Percentiles rank a stretch among this genome's conserved stretches.
Conservation (phyloP, 2,797 vertebrate species). For the Podargus strigoides region DNA sequence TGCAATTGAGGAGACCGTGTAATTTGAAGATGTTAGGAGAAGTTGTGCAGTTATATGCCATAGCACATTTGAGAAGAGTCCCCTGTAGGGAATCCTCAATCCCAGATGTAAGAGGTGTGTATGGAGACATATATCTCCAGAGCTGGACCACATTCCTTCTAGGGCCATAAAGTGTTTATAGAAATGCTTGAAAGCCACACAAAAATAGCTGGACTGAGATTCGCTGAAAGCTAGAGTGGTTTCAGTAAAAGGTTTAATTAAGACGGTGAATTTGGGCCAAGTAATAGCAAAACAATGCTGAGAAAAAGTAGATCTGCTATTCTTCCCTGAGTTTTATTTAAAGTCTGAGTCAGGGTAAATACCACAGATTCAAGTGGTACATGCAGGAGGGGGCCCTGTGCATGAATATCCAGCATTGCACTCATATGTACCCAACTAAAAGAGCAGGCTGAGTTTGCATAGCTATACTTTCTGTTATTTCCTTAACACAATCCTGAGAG, state of each 20-base stretch:
- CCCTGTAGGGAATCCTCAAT: background rate
- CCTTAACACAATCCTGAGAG: background rate
- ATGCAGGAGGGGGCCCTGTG: background rate
- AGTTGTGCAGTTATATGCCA: background rate
- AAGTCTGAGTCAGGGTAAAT: background rate
- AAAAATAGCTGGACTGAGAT: background rate
- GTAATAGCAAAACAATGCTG: background rate
- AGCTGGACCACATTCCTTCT: background rate
- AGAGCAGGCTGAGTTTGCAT: background rate
- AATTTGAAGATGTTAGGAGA: background rate
- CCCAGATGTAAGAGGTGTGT: background rate
- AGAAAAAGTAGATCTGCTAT: background rate
- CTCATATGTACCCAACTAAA: rapidly evolving
- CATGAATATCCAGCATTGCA: background rate
- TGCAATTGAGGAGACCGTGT: background rate
- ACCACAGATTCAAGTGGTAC: background rate
- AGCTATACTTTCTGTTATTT: background rate
- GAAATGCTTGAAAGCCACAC: rapidly evolving
- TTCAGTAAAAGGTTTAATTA: background rate
- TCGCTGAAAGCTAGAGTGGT: background rate
- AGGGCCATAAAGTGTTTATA: background rate
- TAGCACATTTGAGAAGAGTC: background rate
- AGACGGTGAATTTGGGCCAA: background rate
- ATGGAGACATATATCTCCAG: background rate
- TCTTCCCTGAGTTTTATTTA: background rate